These are phyloP conservation scores for Cotesia chilonis DNA, from an alignment of 1,140 invertebrate species.

Conservation along the genomic window DNA sequence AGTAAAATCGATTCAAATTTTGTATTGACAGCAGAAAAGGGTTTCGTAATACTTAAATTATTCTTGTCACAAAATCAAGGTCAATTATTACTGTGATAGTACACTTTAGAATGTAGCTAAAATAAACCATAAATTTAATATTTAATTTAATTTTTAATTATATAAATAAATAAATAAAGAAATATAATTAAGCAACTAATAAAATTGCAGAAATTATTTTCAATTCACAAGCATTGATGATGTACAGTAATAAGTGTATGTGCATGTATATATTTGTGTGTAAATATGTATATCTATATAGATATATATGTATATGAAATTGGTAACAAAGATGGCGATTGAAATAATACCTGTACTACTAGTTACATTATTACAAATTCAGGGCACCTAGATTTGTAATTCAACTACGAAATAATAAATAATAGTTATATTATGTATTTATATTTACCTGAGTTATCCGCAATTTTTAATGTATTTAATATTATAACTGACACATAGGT, in stretches of 20 bases:
- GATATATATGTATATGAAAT: conserved; percentile 32
- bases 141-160: neutral
- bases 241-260: neutral
- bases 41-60: conserved; percentile 2
- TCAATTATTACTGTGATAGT: conserved; percentile 9
- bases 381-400: conserved; percentile 12
- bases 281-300: neutral
- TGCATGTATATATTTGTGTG: too few species aligned
- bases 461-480: conserved; percentile 29
- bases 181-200: neutral
- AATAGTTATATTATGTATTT: conserved; percentile 23
- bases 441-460: conserved; percentile 41
- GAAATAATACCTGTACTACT: conserved; percentile 41
- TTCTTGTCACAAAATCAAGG: neutral
- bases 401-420: conserved; percentile 10
- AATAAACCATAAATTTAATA: neutral
- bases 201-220: neutral
- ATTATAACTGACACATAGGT: conserved; percentile 31
- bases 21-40: neutral
- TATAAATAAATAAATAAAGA: neutral
- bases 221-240: neutral
- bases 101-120: neutral
- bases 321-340: conserved; percentile 57
- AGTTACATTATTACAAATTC: conserved; percentile 33
- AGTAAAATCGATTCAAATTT: neutral